Base-by-base conservation (phyloP, 1,140 invertebrate species). In the Zophobas morio region DNA sequence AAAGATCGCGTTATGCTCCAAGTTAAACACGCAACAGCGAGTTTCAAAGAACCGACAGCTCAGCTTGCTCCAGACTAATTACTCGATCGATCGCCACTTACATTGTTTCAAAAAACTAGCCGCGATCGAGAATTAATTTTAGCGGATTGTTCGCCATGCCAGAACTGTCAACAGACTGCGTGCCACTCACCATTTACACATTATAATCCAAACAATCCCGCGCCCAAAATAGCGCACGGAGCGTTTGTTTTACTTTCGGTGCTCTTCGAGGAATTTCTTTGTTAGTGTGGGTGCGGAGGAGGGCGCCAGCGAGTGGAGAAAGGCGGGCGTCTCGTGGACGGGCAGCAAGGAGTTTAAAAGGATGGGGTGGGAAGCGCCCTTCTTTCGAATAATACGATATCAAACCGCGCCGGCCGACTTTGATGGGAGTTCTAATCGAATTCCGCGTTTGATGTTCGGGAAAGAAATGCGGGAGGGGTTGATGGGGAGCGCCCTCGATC, bases 161-260 rank as follows among this genome's bases (percentile, higher is more conserved):
- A 20, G 20, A 20, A 20, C 20, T 20, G 20, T 20, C 20, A 20
- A 20, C 20, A 66, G 57, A 40, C 57, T 0, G 57, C 60, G 39
- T 66, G 56, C 35, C 42, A 4, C 37, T 6, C 57, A 51, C 49
- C 4, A 36, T 63, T 63, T 63, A 63, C 36, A n/a, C 35, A 6
- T 35, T 37, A 8, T 37, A 37, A 37, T 35, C 36, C 42, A 66
- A 66, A 66, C 60, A 66, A 47, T 40, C 4, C 39, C 32, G 54
- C 39, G 60, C 60, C 60, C 40, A 32, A 66, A 66, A 66, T 66
- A 66, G 60, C 42, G 8, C 3, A 5, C 49, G 49, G 49, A 20
- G 39, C 39, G 60, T 66, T 66, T 66, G 60, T 66, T 66, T 66
- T 66, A n/a, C 37, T 66, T 63, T 63, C 33, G n/a, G 57, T 36